phyloP scores from a whole-genome alignment of 2,113 vertebrate species.

The Phoxinus phoxinus region DNA sequence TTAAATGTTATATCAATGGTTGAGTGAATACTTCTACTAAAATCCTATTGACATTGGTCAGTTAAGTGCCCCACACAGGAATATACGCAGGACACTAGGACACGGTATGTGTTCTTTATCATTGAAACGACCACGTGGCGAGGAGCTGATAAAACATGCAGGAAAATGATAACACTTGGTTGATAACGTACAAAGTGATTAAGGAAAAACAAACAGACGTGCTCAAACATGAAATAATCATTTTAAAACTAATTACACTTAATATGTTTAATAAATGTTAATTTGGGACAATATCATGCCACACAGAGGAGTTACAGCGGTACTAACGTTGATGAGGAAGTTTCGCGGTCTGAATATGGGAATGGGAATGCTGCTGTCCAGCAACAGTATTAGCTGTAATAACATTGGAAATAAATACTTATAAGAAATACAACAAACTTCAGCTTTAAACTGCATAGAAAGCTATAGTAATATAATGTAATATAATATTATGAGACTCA shows the following conservation, averaged over 20 bases:
- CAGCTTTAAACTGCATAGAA: neutral
- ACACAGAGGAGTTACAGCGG: neutral
- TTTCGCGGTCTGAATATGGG: neutral
- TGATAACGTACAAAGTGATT: neutral
- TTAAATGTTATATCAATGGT: neutral
- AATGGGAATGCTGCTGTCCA: neutral
- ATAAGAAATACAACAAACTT: neutral
- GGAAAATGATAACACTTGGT: too few species aligned
- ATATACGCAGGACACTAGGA: neutral
- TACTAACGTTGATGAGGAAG: neutral
- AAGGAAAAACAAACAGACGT: neutral
- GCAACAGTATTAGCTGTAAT: neutral
- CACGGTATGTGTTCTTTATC: neutral
- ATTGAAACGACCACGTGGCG: neutral
- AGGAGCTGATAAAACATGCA: neutral
- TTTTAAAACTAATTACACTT: neutral
- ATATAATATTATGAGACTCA: neutral
- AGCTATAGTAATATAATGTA: neutral
- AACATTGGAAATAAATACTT: neutral
- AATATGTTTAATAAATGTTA: neutral
- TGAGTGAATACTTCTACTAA: neutral
- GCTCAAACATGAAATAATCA: neutral
- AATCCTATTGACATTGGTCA: neutral
- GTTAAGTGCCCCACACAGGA: neutral
- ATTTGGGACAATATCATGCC: neutral